Percentiles rank a stretch among this genome's conserved stretches.
phyloP scores from a whole-genome alignment of 2,888 invertebrate species.

The Macaria liturata region DNA sequence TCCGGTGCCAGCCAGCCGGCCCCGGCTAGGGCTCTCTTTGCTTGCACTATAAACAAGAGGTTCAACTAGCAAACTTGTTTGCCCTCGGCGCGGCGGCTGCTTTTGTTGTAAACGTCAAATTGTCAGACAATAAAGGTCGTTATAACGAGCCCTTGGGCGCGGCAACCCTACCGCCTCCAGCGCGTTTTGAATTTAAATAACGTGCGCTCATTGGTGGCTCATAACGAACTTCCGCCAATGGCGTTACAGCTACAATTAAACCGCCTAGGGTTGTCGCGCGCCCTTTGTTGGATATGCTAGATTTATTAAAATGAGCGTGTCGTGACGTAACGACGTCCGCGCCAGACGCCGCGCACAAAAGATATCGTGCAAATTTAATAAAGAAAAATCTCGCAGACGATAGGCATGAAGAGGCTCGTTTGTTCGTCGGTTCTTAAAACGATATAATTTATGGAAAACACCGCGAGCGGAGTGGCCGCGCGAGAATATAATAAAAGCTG shows the following conservation, averaged over 20 bases:
- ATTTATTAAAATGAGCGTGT: conserved; percentile 47
- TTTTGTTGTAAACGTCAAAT: conserved; percentile 53
- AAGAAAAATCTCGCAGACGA: conserved; percentile 38
- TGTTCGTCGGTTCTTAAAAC: conserved; percentile 51
- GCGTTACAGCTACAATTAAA: conserved; percentile 57
- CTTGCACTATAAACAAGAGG: conserved; percentile 40
- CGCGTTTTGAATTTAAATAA: conserved; percentile 58
- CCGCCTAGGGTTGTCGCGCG: conserved; percentile 51
- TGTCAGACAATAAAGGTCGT: conserved; percentile 66
- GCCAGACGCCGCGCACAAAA: conserved; percentile 43
- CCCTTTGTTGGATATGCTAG: conserved; percentile 49
- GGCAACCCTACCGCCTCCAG: conserved; percentile 52
- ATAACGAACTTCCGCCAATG: conserved; percentile 66
- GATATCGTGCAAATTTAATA: conserved; percentile 45
- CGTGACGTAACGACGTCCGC: conserved; percentile 56
- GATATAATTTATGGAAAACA: conserved; percentile 53
- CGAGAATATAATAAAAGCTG: conserved; percentile 48
- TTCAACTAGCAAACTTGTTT: conserved; percentile 49
- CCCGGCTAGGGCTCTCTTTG: conserved; percentile 36
- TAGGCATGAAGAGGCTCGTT: conserved; percentile 51
- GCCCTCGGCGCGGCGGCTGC: conserved; percentile 32
- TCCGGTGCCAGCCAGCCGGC: no score
- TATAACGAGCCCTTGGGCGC: conserved; percentile 58
- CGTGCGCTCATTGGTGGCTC: conserved; percentile 57
- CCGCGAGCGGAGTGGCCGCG: conserved; percentile 35